Percentiles rank a stretch among this genome's conserved stretches.
phyloP scores from a whole-genome alignment of 30 jellyfish, hydroid and myxozoan genomes.

The Aurelia aurita region DNA sequence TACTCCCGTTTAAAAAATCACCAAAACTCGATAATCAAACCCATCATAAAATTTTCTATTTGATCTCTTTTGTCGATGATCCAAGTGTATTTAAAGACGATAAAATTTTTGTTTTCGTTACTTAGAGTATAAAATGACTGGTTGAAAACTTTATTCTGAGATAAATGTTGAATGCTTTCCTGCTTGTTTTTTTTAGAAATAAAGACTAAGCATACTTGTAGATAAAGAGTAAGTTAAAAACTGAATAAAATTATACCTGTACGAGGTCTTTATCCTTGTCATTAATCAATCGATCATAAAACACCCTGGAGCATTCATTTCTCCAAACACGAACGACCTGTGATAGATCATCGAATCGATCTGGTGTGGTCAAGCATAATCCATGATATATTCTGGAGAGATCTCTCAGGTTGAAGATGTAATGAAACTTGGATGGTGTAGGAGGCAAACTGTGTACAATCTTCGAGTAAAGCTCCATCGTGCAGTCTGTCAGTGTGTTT shows the following conservation, averaged over 20 bases:
- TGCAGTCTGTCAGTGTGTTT: constrained; percentile 78
- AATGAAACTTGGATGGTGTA: constrained; percentile 99
- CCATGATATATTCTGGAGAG: constrained; percentile 97
- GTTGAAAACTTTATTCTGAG: too few species aligned
- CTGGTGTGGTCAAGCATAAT: constrained; percentile 97
- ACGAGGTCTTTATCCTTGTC: constrained; percentile 86
- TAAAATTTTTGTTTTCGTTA: too few species aligned
- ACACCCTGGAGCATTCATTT: constrained; percentile 95
- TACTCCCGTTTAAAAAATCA: too few species aligned
- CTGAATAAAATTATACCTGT: constrained; percentile 92
- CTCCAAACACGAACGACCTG: constrained; percentile 98
- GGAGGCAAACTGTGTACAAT: constrained; percentile 96
- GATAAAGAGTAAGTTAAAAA: too few species aligned
- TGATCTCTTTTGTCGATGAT: too few species aligned
- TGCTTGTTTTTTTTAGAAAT: too few species aligned
- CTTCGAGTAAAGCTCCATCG: constrained; percentile 81
- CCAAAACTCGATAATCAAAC: too few species aligned
- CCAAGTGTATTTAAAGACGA: too few species aligned
- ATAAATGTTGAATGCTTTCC: too few species aligned
- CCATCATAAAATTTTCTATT: too few species aligned
- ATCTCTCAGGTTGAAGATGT: constrained; percentile 98
- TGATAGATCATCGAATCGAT: constrained; percentile 70
- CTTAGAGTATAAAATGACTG: too few species aligned
- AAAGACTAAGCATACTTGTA: too few species aligned
- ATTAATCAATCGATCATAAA: constrained; percentile 88